Evolutionary conservation across 2,797 vertebrate genomes (phyloP).

Genomic region (Fistularia commersonii): DNA sequence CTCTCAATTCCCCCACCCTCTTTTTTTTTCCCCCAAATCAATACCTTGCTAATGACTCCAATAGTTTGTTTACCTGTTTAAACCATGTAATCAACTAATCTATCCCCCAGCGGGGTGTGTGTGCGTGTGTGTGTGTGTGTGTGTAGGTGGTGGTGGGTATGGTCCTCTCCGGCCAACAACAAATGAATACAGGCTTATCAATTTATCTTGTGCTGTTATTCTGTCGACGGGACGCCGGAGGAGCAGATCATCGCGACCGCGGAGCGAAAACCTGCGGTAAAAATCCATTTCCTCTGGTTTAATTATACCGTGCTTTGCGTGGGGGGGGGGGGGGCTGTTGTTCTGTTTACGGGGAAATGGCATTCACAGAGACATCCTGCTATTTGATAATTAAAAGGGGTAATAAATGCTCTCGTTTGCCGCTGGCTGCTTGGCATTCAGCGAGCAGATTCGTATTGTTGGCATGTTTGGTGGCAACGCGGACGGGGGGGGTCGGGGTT

Average conservation of each 20-base stretch:
- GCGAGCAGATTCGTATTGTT: constrained; percentile 41
- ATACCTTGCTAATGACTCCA: constrained; percentile 6
- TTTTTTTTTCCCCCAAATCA: background rate
- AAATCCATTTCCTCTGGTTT: constrained; percentile 13
- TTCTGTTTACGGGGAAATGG: constrained; percentile 43
- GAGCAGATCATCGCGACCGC: constrained; percentile 1
- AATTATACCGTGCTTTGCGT: constrained; percentile 37
- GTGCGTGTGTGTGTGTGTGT: too few relatives aligned
- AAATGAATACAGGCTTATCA: constrained; percentile 10
- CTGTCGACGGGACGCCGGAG: constrained; percentile 1
- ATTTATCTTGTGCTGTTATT: constrained; percentile 9
- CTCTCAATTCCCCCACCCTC: too few relatives aligned
- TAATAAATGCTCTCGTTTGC: constrained; percentile 49
- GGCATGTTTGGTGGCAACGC: constrained; percentile 33
- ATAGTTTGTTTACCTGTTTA: constrained; percentile 23
- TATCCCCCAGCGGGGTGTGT: background rate
- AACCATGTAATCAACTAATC: constrained; percentile 15
- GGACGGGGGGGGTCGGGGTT: background rate
- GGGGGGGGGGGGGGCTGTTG: background rate
- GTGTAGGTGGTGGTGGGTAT: too few relatives aligned
- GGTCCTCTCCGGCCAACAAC: constrained; percentile 3
- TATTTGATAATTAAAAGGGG: constrained; percentile 63
- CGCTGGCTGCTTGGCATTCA: constrained; percentile 53
- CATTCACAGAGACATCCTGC: constrained; percentile 45
- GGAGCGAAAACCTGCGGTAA: constrained; percentile 4